A percentile compares a stretch with the other conserved stretches of the same genome.
phyloP scores from a whole-genome alignment of 53 echinoderm and acorn worm genomes.

The Patiria pectinifera region DNA sequence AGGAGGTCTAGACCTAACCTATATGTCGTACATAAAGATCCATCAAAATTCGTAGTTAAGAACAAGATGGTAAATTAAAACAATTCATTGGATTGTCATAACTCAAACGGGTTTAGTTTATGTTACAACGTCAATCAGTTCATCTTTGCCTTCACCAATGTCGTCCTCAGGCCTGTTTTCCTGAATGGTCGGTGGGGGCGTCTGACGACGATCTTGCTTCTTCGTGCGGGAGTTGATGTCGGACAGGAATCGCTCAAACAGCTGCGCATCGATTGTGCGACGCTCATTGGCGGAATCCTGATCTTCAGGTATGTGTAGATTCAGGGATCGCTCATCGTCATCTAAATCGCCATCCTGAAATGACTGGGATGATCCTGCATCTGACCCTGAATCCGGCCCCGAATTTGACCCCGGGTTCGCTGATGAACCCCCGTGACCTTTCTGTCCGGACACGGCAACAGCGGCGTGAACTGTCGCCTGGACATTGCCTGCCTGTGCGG shows the following conservation, averaged over 20 bases:
- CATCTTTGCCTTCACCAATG: slow-evolving; percentile 20
- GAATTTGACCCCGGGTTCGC: background rate
- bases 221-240: slow-evolving; percentile 40
- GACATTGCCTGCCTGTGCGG: slow-evolving; percentile 7
- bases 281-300: background rate
- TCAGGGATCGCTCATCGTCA: slow-evolving; percentile 60
- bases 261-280: slow-evolving; percentile 1
- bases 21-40: too few species aligned
- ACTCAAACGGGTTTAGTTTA: background rate
- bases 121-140: slow-evolving; percentile 41
- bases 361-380: background rate
- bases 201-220: background rate
- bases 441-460: background rate
- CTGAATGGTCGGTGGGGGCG: background rate
- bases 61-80: too few species aligned
- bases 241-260: slow-evolving; percentile 65
- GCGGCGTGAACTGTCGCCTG: slow-evolving; percentile 9
- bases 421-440: background rate
- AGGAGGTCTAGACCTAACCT: too few species aligned
- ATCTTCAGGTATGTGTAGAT: slow-evolving; percentile 49
- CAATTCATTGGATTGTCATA: background rate
- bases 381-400: background rate
- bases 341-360: slow-evolving; percentile 24
- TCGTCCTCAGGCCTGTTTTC: background rate
- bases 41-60: too few species aligned